Base-by-base conservation (phyloP, 2,113 vertebrate species). In the Hyaena hyaena region DNA sequence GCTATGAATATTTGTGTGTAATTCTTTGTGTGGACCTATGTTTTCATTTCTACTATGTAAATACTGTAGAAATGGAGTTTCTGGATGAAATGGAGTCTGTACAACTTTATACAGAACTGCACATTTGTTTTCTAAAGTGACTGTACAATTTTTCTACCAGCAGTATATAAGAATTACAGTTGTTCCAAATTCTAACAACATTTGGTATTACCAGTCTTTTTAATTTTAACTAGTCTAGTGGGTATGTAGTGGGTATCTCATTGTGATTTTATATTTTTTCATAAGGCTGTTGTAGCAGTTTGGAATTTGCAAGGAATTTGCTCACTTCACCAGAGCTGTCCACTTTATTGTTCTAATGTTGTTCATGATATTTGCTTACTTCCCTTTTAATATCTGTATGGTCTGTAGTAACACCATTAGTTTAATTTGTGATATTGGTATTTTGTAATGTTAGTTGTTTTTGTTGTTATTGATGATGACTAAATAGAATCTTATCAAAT, bases 21-120 rank as follows among this genome's bases (percentile, higher is more conserved):
- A 68, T 31, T 87, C 31, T 90, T 83, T 39, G 12, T 91, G 61
- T 73, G 43, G 21, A 82, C 8, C 31, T 92, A 15, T 39, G 9
- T 85, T 89, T 96, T 48, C 50, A 90, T 90, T 83, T 84, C 23
- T 71, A 17, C 21, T 66, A 7, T 31, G 11, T 91, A 86, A 97
- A 45, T 83, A n/a, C 14, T 79, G 96, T 53, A 79, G 55, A 76
- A 83, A 69, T 11, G 17, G 45, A 83, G 24, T 80, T 97, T 4
- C 87, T 80, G n/a, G 9, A 2, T 86, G 11, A 69, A 91, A 63
- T 90, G 3, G 1, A 69, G 3, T 91, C 66, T 89, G 6, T 19
- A 55, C 45, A 73, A 61, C 45, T 91, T 71, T 66, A n/a, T 71
- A 65, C 88, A 88, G 81, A 87, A 82, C 66, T 33, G 76, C 14